phyloP scores from a whole-genome alignment of 2,797 vertebrate species.

The Pygocentrus nattereri region DNA sequence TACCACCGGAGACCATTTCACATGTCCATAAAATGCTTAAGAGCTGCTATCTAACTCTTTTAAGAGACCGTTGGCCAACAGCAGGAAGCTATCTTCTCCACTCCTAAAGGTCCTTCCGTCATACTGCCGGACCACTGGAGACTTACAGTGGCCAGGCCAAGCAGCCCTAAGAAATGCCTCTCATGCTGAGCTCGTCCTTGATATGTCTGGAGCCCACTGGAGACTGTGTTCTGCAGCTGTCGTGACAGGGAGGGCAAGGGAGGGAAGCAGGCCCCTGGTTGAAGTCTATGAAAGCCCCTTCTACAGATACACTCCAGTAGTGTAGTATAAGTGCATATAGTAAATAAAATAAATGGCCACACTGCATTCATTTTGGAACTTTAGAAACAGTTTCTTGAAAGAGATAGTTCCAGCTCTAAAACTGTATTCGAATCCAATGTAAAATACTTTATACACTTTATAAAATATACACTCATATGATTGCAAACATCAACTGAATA shows the following conservation, averaged over 20 bases:
- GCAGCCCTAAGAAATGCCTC: constrained; percentile 27
- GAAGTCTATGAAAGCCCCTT: constrained; percentile 55
- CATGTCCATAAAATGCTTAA: constrained; percentile 41
- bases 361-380: not conserved
- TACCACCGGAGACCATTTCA: constrained; percentile 4
- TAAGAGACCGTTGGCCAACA: constrained; percentile 37
- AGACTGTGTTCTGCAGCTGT: constrained; percentile 42
- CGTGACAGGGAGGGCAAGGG: constrained; percentile 29
- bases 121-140: constrained; percentile 11
- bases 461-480: too few relatives aligned
- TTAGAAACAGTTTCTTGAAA: too few relatives aligned
- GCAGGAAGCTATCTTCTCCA: constrained; percentile 37
- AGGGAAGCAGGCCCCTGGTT: constrained; percentile 20
- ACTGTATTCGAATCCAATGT: too few relatives aligned
- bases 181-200: constrained; percentile 41
- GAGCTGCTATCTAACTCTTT: constrained; percentile 34
- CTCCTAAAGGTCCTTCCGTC: constrained; percentile 22
- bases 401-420: too few relatives aligned
- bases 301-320: constrained; percentile 21
- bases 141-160: constrained; percentile 9
- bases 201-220: constrained; percentile 24
- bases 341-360: not conserved
- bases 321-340: not conserved
- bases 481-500: too few relatives aligned
- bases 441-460: too few relatives aligned